These are phyloP conservation scores for Drosophila ficusphila DNA, from an alignment of 1,140 invertebrate species.

Conservation along the genomic window DNA sequence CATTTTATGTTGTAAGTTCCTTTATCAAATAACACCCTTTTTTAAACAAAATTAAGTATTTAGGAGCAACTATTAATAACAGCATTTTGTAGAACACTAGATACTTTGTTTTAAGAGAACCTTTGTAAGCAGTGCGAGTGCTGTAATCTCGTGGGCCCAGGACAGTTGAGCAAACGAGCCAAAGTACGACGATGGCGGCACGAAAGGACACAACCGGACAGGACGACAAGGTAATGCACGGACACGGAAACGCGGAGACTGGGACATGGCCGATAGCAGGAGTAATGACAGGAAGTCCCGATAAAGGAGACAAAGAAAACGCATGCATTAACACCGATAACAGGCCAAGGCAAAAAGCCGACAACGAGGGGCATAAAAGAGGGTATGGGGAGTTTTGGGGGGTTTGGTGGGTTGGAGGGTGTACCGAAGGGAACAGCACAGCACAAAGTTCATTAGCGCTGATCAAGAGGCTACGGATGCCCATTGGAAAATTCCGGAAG, in stretches of 20 bases:
- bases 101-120: not conserved
- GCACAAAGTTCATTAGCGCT: constrained; percentile 75
- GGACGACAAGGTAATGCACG: constrained; percentile 58
- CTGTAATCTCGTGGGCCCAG: constrained; percentile 52
- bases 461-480: constrained; percentile 47
- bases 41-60: not conserved
- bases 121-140: constrained; percentile 15
- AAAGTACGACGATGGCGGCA: constrained; percentile 20
- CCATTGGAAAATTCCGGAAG: constrained; percentile 35
- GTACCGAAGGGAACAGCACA: not conserved
- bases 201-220: constrained; percentile 4
- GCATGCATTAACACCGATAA: constrained; percentile 76
- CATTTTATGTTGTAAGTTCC: too few species aligned
- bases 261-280: constrained; percentile 57
- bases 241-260: constrained; percentile 45
- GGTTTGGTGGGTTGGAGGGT: not conserved
- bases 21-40: too few species aligned
- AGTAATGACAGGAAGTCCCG: constrained; percentile 75
- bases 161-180: constrained; percentile 11
- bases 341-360: constrained; percentile 21
- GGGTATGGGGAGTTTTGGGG: too few species aligned
- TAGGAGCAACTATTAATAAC: too few species aligned
- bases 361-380: not conserved
- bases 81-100: too few species aligned
- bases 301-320: constrained; percentile 71